Base-by-base conservation (phyloP, 2,797 vertebrate genomes). In the Argentina silus region DNA sequence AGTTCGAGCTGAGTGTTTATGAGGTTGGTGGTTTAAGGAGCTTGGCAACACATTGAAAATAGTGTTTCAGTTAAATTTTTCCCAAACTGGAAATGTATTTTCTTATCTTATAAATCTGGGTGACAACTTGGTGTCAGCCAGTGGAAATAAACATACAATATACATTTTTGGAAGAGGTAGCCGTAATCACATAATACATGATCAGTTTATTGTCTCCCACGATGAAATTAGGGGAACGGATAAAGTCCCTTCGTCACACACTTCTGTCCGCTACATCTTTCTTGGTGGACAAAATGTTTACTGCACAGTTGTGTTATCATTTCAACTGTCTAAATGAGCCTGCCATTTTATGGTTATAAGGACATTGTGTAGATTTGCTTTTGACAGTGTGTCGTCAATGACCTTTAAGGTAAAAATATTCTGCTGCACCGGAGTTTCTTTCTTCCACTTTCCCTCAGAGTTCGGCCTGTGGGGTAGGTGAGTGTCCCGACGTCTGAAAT, bases 321-420 rank as follows among this genome's bases (percentile, higher is more conserved):
- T 36, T 36, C 27, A 4, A 36, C 27, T 36, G 27, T 36, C 27
- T 36, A 36, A 36, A 36, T 36, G 27, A 36, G 27, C 27, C 27
- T 36, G 27, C 27, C 27, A 36, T 36, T 36, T 36, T 4, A 36
- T 36, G 27, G 27, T 36, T 36, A 36, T 36, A 36, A 36, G 27
- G 27, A 36, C 27, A 36, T 36, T 36, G 27, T 36, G 27, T 36
- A 36, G 27, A 36, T 36, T 36, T 36, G 27, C 4, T 36, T 36
- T 36, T 36, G 27, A 36, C 27, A 10, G 42, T 19, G 42, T 19
- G 73, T 83, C 80, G 75, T 67, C 75, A n/a, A 65, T 88, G 87
- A 90, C 89, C 87, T 91, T 93, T 88, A 85, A 19, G 50, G 3
- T 68, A 36, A 14, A 55, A 9, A 53, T 12, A 9, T 36, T 53